These are phyloP conservation scores for Notothenia rossii DNA, from an alignment of 2,113 vertebrate genomes.

Conservation along the genomic window DNA sequence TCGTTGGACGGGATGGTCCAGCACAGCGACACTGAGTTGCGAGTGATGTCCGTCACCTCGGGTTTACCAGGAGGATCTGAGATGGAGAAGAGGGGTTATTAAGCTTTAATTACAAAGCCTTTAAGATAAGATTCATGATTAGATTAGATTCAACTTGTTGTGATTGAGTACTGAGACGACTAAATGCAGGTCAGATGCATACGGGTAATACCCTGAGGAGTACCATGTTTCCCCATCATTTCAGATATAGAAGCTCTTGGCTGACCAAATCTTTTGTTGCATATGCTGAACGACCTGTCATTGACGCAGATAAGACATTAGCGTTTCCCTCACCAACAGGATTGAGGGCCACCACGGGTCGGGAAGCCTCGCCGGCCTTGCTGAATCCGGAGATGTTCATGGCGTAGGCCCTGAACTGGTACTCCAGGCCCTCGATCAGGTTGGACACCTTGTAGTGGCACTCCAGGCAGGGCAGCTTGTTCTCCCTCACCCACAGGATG, in stretches of 20 bases:
- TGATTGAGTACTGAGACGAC: too few species aligned
- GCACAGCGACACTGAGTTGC: conserved; percentile 91
- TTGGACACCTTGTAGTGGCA: conserved; percentile 92
- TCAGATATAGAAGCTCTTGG: too few species aligned
- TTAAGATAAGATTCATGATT: too few species aligned
- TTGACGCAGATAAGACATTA: neutral
- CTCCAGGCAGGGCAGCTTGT: conserved; percentile 94
- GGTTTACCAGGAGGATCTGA: conserved; percentile 93
- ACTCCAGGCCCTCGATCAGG: conserved; percentile 96
- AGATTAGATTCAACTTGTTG: too few species aligned
- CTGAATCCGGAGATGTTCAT: conserved; percentile 96
- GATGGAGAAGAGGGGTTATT: too few species aligned
- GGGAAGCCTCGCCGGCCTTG: conserved; percentile 98
- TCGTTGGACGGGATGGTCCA: conserved; percentile 94
- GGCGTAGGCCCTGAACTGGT: conserved; percentile 97
- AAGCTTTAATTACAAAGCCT: neutral
- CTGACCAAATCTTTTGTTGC: neutral
- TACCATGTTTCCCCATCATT: too few species aligned
- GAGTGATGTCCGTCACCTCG: conserved; percentile 94
- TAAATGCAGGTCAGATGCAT: too few species aligned
- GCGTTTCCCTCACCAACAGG: conserved; percentile 91
- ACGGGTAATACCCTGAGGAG: too few species aligned
- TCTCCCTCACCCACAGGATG: conserved; percentile 98
- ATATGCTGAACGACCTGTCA: neutral
- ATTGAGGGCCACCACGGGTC: conserved; percentile 93